Evolutionary conservation across 2,113 vertebrate genomes (phyloP), one percentile per base, ranked within the genome.

Genomic region (Campylomormyrus tamandua): DNA sequence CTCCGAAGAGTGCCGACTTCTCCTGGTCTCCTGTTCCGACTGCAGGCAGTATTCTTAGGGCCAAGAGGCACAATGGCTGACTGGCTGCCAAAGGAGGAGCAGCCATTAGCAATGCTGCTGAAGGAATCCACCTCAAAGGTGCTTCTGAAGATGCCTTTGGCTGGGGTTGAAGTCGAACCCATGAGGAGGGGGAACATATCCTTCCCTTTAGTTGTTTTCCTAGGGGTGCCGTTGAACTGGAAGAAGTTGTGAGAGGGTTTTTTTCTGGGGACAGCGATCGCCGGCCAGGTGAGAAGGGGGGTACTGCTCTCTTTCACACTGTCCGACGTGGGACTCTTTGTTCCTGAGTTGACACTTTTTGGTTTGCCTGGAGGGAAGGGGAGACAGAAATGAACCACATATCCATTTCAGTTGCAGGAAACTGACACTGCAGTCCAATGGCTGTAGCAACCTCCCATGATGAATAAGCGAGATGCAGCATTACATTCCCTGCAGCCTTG

Each of bases 121-220:
- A 99, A 99, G 88, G 98, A 99, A 94, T 98, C 97, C 0, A 98
- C 97, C 0, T 98, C 96, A 66, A 99, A 99, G 35, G 97, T 96
- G 2, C 97, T 98, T 94, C 97, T 97, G 77, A 99, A 99, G 90
- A 99, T 95, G 0, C 95, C 94, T 92, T 96, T 96, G 87, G 94
- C 90, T 83, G 94, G 95, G 48, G 94, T 27, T 17, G 94, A 92
- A 50, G 90, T 89, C 50, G 96, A 95, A 0, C 97, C 11, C 0
- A 96, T 89, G 90, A 97, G 74, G 90, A 95, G 89, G 0, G 96
- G 95, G 92, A 97, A 97, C 1, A 96, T 91, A 3, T 95, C 93
- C 6, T 96, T 97, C 89, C 95, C 95, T 56, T 96, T 97, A 35
- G 89, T 62, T 86, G 95, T 94, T 90, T 97, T 98, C 94, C 94